Conservation (phyloP, 2,797 vertebrate genomes). For the Anniella stebbinsi region DNA sequence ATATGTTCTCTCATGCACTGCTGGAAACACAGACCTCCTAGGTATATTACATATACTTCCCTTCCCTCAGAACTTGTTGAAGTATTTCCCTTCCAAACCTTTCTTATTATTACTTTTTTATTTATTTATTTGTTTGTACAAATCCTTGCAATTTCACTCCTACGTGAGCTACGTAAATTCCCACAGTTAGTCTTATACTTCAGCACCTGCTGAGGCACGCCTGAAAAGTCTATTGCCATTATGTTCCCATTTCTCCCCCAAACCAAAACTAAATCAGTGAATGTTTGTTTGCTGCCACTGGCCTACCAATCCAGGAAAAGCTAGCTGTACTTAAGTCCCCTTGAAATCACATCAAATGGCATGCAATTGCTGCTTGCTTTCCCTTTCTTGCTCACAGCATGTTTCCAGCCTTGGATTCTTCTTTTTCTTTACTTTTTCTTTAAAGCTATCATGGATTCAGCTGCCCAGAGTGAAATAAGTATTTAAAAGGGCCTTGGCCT, state of each 20-base stretch:
- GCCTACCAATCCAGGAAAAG: neutral
- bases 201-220: neutral
- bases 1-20: neutral
- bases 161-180: neutral
- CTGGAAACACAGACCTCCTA: neutral
- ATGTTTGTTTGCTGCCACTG: neutral
- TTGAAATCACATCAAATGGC: constrained; percentile 30
- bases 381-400: constrained; percentile 1
- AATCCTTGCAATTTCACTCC: neutral
- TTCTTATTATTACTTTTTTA: neutral
- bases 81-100: neutral
- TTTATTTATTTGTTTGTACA: neutral
- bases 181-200: neutral
- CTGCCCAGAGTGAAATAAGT: neutral
- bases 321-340: neutral
- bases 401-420: neutral
- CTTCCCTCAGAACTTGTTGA: neutral
- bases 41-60: neutral
- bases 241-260: neutral
- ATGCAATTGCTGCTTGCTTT: constrained; percentile 21
- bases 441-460: neutral
- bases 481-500: neutral
- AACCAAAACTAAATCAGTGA: constrained; percentile 12
- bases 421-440: neutral
- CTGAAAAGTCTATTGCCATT: constrained; percentile 17